Evolutionary conservation across 2,888 invertebrate species (phyloP), one percentile per base, ranked within the genome.

Genomic region (Tryphoninae sp.): DNA sequence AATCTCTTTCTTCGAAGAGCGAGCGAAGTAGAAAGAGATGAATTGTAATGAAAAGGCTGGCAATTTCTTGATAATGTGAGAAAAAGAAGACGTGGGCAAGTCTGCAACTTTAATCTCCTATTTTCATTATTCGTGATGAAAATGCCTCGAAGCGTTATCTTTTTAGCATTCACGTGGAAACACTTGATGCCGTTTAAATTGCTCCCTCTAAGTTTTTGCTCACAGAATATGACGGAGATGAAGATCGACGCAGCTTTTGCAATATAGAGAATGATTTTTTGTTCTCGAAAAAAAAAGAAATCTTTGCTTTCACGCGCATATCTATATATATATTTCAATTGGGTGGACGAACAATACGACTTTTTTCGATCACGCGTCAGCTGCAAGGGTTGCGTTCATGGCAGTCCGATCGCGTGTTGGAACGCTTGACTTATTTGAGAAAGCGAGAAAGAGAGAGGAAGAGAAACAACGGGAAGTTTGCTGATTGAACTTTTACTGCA

Each of bases 401-500:
- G 64, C 42, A 42, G 53, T 22, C 40, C 53, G 64, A 53, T 45
- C 64, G 13, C 62, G 74, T n/a, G 53, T 13, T 55, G 22, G 16
- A 13, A 40, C 64, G 42, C 67, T 75, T 49, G 55, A 67, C 42
- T 45, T 16, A 64, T 22, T 73, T 33, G 19, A n/a, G 58, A 9
- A 33, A 33, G 67, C 26, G 22, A 19, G 59, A 22, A 23, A 72
- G 59, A 42, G 19, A 65, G 22, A 61, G 55, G 16, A 16, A 16
- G 51, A 51, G 51, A 49, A 4, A n/a, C 51, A 1, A 6, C 4
- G 16, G 3, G 51, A 16, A 6, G n/a, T 59, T 72, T 68, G 81
- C 73, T 81, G 77, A 77, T 73, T 68, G 69, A 68, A 68, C 68
- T 76, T 59, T 67, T 49, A 23, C 13, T n/a, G 16, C 19, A 9